Evolutionary conservation across 2,113 vertebrate species (phyloP), one percentile per base, ranked within the genome.

Genomic region (Mohoua ochrocephala): DNA sequence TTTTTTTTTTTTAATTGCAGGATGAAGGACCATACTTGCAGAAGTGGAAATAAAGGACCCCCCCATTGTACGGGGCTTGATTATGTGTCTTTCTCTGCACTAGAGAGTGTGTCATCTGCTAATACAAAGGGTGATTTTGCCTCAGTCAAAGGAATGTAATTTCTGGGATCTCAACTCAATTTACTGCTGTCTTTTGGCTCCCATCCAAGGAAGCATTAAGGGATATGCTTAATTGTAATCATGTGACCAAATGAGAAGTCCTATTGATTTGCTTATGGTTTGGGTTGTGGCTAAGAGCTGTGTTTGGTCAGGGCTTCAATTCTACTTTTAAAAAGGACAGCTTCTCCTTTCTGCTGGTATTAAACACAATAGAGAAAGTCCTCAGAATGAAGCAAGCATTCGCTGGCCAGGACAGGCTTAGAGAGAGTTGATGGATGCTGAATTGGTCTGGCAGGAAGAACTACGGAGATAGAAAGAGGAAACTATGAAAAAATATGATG

Each of bases 121-220:
- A 75, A 88, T 70, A 80, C 30, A 93, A 94, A 91, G 50, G 26
- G 14, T 33, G 80, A 93, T 80, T 83, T 90, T 94, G 13, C 44
- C 68, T 93, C 60, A 78, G 83, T 91, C 67, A 81, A 95, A 81
- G 56, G 79, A 90, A 94, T 60, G 64, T 37, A 78, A 68, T 96
- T 96, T 96, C 92, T 96, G 75, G 33, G 56, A 78, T 88, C 93
- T 64, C 92, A 88, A 59, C 88, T 96, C 90, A 86, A 22, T 89
- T 95, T 70, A 49, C 71, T 93, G 71, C 64, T 84, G 68, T 42
- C 37, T 92, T 91, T 81, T 95, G 96, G 93, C 85, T 88, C 37
- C 11, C 22, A 71, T 84, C 91, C 96, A 94, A 65, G 56, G 60
- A 93, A 93, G 83, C 92, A 93, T 77, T 96, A 96, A 94, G 49